A percentile compares a stretch with the other conserved stretches of the same genome.
phyloP scores from a whole-genome alignment of 2,113 vertebrate species.

The Pyrgilauda ruficollis region DNA sequence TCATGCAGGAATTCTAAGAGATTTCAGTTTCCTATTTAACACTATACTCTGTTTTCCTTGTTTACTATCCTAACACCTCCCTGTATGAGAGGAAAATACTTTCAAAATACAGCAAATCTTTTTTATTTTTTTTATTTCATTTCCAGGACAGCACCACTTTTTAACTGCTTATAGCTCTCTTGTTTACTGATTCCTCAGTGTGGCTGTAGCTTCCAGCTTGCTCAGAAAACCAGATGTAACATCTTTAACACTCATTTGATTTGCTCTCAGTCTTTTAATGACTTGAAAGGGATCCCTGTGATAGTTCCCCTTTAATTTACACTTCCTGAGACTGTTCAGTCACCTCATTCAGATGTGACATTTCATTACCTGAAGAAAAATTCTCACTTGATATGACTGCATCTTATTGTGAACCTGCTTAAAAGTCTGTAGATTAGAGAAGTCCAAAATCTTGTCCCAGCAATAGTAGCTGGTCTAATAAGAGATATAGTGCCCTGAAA shows the following conservation, averaged over 20 bases:
- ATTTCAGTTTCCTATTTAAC: not conserved
- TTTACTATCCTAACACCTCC: not conserved
- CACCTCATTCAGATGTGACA: not conserved
- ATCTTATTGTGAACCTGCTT: not conserved
- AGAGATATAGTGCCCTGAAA: not conserved
- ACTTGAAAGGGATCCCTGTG: not conserved
- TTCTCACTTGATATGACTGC: not conserved
- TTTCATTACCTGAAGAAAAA: not conserved
- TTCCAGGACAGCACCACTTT: not conserved
- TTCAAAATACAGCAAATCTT: not conserved
- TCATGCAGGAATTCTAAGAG: not conserved
- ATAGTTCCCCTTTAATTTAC: not conserved
- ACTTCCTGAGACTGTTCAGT: not conserved
- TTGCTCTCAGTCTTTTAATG: not conserved
- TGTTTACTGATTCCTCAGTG: not conserved
- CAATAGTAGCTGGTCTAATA: not conserved
- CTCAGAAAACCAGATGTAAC: not conserved
- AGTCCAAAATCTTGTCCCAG: not conserved
- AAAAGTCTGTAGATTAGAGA: not conserved
- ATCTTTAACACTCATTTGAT: not conserved
- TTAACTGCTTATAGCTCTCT: not conserved
- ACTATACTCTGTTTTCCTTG: not conserved
- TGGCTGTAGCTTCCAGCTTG: not conserved
- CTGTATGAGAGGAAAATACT: not conserved
- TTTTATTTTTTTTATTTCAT: not conserved